Percentiles rank a stretch among this genome's conserved stretches.
These are phyloP conservation scores for Nesoenas mayeri DNA, from an alignment of 2,113 vertebrate species.

Conservation along the genomic window DNA sequence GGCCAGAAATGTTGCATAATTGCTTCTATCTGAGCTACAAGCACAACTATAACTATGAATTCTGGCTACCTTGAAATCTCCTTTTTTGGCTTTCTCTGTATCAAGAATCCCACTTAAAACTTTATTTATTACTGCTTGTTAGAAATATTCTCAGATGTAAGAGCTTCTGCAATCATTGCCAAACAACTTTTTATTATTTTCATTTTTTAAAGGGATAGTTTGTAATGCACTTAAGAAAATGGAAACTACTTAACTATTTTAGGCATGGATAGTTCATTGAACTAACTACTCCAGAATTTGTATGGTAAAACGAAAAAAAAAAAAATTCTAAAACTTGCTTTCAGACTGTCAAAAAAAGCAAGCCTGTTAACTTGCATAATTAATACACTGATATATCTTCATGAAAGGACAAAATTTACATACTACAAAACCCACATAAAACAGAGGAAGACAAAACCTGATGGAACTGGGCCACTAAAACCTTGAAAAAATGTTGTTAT, in stretches of 20 bases:
- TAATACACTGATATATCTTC: background rate
- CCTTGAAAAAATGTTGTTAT: background rate
- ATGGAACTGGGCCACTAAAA: background rate
- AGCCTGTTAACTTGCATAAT: background rate
- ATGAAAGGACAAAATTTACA: background rate
- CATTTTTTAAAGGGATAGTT: background rate
- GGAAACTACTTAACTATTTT: background rate
- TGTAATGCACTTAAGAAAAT: constrained; percentile 21
- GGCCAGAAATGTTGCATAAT: constrained; percentile 21
- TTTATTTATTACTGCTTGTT: background rate
- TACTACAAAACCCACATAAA: background rate
- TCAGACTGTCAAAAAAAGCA: background rate
- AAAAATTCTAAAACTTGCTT: background rate
- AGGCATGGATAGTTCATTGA: background rate
- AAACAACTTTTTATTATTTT: constrained; percentile 7
- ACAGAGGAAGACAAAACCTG: background rate
- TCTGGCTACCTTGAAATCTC: background rate
- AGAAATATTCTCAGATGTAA: background rate
- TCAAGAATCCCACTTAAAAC: constrained; percentile 31
- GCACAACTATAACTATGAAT: background rate
- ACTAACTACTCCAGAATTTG: background rate
- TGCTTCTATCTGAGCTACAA: background rate
- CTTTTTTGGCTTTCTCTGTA: background rate
- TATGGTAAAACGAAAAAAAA: background rate
- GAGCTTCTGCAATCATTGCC: background rate